phyloP scores from a whole-genome alignment of 1,140 invertebrate genomes.

The Papilio polyxenes region DNA sequence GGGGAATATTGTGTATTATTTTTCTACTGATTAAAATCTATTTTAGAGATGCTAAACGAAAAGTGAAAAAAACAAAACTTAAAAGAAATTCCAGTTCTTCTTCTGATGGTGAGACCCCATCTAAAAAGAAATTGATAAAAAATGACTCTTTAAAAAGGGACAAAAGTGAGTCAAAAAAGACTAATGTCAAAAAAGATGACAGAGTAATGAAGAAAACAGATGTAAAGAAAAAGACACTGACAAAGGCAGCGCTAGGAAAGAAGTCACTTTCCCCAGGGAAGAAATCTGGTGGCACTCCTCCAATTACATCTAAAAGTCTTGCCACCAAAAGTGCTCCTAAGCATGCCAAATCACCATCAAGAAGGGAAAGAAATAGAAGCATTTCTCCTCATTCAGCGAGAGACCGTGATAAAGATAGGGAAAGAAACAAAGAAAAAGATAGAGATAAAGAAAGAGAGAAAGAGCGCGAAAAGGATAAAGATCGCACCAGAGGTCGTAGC shows the following conservation, averaged over 20 bases:
- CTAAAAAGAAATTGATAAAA: constrained; percentile 78
- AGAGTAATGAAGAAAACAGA: constrained; percentile 72
- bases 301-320: constrained; percentile 76
- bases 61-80: constrained; percentile 74
- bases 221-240: constrained; percentile 63
- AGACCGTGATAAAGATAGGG: constrained; percentile 75
- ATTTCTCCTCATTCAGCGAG: constrained; percentile 66
- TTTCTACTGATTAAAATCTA: constrained; percentile 16
- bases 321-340: constrained; percentile 67
- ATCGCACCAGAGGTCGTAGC: constrained; percentile 68
- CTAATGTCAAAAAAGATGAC: constrained; percentile 73
- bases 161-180: constrained; percentile 73
- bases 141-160: constrained; percentile 71
- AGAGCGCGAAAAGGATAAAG: constrained; percentile 73
- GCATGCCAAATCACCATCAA: constrained; percentile 74
- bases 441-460: constrained; percentile 72
- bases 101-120: constrained; percentile 74
- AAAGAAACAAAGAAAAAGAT: constrained; percentile 69
- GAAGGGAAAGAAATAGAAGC: constrained; percentile 75
- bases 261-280: constrained; percentile 78
- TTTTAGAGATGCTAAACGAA: constrained; percentile 73
- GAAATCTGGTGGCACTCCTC: constrained; percentile 78
- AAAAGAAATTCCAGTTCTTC: constrained; percentile 80
- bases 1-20: constrained; percentile 9
- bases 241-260: constrained; percentile 68